Evolutionary conservation across 2,113 vertebrate genomes (phyloP).

Genomic region (Hippocampus comes): DNA sequence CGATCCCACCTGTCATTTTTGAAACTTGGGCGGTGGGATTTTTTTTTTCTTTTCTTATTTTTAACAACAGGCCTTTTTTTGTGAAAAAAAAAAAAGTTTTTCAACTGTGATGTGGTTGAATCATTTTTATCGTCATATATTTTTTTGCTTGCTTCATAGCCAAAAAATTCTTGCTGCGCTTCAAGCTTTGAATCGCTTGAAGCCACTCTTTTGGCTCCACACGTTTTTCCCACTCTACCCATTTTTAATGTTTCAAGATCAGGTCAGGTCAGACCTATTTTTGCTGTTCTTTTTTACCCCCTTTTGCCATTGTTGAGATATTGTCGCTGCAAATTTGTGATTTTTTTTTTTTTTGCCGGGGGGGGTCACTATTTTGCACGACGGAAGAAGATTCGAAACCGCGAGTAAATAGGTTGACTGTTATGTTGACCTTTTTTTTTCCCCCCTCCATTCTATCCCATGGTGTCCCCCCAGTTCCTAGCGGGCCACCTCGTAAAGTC

Average conservation of each 20-base stretch:
- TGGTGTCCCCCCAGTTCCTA: constrained; percentile 99
- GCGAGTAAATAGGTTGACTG: constrained; percentile 69
- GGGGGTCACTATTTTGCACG: constrained; percentile 54
- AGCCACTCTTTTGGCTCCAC: constrained; percentile 90
- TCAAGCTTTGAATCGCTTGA: constrained; percentile 86
- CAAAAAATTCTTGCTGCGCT: constrained; percentile 81
- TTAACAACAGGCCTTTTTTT: constrained; percentile 53
- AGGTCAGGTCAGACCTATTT: constrained; percentile 78
- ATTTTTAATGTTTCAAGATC: constrained; percentile 91
- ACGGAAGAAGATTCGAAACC: constrained; percentile 44
- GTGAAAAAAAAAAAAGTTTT: constrained; percentile 8
- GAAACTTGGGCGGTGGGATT: constrained; percentile 19
- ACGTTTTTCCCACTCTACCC: constrained; percentile 91
- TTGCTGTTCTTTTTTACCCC: constrained; percentile 79
- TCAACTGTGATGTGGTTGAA: constrained; percentile 44
- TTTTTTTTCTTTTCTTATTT: constrained; percentile 41
- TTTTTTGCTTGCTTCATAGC: constrained; percentile 70
- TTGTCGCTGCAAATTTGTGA: constrained; percentile 77
- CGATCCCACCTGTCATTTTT: constrained; percentile 67
- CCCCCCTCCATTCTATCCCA: constrained; percentile 82
- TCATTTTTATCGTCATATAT: constrained; percentile 63
- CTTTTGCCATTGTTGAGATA: constrained; percentile 80
- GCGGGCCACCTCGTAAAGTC: constrained; percentile 99
- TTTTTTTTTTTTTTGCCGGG: constrained; percentile 24
- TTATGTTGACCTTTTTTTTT: constrained; percentile 78